Percentiles rank a stretch among this genome's conserved stretches.
phyloP scores from a whole-genome alignment of 2,113 vertebrate species.

The Pterocles orientalis region DNA sequence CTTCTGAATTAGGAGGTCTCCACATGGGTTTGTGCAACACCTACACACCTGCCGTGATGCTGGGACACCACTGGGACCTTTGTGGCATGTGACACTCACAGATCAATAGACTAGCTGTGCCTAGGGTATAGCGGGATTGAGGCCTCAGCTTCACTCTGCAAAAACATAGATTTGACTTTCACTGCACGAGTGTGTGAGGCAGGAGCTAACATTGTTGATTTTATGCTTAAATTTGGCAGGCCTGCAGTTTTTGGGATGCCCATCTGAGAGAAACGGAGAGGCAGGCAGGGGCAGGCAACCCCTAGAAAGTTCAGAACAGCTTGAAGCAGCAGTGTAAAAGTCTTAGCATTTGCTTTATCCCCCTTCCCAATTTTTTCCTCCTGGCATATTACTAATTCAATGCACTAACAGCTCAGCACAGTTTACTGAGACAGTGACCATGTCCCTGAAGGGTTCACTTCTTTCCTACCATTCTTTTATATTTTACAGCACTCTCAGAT shows the following conservation, averaged over 20 bases:
- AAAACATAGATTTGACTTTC: background rate
- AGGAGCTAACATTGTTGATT: background rate
- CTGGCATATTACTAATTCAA: background rate
- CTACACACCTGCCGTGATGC: background rate
- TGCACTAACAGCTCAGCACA: background rate
- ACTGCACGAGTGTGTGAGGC: background rate
- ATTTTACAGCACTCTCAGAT: background rate
- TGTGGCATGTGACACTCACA: background rate
- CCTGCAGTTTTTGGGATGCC: background rate
- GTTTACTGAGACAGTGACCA: background rate
- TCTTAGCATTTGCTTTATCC: background rate
- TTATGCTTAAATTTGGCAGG: background rate
- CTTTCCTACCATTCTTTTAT: background rate
- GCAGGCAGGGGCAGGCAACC: background rate
- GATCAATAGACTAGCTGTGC: background rate
- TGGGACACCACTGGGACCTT: background rate
- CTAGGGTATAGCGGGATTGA: background rate
- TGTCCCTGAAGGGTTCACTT: background rate
- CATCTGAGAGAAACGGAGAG: background rate
- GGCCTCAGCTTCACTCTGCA: background rate
- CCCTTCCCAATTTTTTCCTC: background rate
- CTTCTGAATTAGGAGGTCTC: background rate
- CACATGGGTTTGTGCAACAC: background rate
- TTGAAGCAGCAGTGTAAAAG: background rate
- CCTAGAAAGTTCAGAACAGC: background rate